Percentiles rank a stretch among this genome's conserved stretches.
phyloP scores from a whole-genome alignment of 2,113 vertebrate species.

The Melanocharis versteri region DNA sequence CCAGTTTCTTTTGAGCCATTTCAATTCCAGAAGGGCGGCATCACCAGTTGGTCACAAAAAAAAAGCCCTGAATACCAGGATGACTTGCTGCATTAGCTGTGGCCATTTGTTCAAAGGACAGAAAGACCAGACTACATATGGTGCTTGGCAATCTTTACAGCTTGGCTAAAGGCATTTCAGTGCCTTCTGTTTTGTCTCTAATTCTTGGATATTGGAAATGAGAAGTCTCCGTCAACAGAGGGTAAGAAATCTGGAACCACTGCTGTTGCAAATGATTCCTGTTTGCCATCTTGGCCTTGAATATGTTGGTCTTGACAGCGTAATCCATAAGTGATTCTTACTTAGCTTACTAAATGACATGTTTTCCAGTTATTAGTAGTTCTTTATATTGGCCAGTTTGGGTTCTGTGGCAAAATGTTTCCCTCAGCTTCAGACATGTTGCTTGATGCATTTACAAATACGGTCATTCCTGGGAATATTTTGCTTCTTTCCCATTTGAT shows the following conservation, averaged over 20 bases:
- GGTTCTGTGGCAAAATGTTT: not conserved
- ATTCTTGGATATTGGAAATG: not conserved
- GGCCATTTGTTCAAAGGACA: not conserved
- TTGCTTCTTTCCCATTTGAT: not conserved
- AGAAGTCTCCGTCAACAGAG: not conserved
- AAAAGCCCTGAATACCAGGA: not conserved
- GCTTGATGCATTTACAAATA: not conserved
- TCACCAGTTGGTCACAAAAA: not conserved
- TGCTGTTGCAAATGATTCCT: not conserved
- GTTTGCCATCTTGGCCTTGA: not conserved
- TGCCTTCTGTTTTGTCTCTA: not conserved
- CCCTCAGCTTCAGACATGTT: not conserved
- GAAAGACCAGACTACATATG: not conserved
- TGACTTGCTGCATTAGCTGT: not conserved
- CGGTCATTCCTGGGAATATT: not conserved
- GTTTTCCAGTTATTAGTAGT: not conserved
- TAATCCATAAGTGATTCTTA: not conserved
- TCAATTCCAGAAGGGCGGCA: not conserved
- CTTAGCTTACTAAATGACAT: not conserved
- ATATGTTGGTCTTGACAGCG: not conserved
- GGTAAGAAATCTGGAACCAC: not conserved
- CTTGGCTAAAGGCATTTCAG: not conserved
- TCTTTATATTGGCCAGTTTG: not conserved
- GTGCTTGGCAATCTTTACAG: not conserved
- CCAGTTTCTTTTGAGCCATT: not conserved